phyloP scores from a whole-genome alignment of 2,888 invertebrate species.

The Hirtodrosophila trivittata region DNA sequence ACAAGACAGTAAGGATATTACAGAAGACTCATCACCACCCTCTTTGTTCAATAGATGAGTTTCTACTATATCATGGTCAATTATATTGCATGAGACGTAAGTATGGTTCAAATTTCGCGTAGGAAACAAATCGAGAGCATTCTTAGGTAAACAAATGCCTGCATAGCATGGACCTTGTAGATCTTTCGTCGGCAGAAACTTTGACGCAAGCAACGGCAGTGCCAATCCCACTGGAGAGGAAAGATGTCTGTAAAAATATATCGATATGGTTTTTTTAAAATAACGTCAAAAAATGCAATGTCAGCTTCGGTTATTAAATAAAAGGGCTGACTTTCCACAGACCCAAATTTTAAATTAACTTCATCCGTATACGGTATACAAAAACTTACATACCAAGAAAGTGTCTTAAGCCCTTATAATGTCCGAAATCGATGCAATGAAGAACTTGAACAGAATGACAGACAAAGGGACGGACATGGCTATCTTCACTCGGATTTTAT shows the following conservation, averaged over 20 bases:
- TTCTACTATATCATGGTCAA: constrained; percentile 82
- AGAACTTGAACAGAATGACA: too few species aligned
- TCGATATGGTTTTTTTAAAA: too few species aligned
- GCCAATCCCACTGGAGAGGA: constrained; percentile 81
- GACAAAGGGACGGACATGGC: too few species aligned
- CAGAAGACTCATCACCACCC: constrained; percentile 82
- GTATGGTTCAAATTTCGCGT: constrained; percentile 80
- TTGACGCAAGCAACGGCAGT: constrained; percentile 81
- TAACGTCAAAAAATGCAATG: too few species aligned
- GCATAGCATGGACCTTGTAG: constrained; percentile 83
- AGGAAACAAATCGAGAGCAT: constrained; percentile 83
- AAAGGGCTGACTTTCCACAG: too few species aligned
- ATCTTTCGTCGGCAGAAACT: constrained; percentile 81
- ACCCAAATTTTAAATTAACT: too few species aligned
- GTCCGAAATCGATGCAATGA: too few species aligned
- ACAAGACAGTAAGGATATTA: constrained; percentile 84
- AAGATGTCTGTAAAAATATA: constrained; percentile 64
- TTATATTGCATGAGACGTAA: constrained; percentile 83
- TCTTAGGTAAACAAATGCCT: constrained; percentile 84
- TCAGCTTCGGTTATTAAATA: too few species aligned
- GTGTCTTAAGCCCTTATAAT: too few species aligned
- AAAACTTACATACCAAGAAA: too few species aligned
- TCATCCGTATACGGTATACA: too few species aligned
- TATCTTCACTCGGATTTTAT: too few species aligned
- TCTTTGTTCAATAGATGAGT: constrained; percentile 81